Conservation (phyloP, 2,888 invertebrate genomes). For the Doris montereyensis region DNA sequence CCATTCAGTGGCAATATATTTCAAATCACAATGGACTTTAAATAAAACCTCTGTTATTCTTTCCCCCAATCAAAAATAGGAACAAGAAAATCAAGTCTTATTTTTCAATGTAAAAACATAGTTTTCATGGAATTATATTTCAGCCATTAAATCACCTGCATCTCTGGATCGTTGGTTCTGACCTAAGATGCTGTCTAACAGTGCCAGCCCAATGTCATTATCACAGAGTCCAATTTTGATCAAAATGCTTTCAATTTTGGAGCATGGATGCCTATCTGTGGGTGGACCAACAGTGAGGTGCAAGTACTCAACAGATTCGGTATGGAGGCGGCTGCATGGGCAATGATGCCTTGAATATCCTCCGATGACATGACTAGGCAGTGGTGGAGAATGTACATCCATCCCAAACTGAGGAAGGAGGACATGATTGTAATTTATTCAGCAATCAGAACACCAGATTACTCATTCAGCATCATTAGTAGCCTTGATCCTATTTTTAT, state of each 20-base stretch:
- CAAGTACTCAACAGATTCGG: conserved; percentile 81
- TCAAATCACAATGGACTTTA: too few species aligned
- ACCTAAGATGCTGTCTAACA: conserved; percentile 50
- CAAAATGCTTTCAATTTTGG: conserved; percentile 80
- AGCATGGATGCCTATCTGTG: conserved; percentile 79
- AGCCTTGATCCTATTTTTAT: too few species aligned
- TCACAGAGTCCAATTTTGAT: conserved; percentile 81
- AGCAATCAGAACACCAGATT: too few species aligned
- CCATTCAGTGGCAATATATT: too few species aligned
- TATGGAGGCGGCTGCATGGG: conserved; percentile 78
- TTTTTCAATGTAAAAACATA: too few species aligned
- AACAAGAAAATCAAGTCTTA: too few species aligned
- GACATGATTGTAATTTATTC: too few species aligned
- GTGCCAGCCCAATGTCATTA: conserved; percentile 74
- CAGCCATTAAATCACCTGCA: too few species aligned
- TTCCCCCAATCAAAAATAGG: too few species aligned
- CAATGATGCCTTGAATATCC: conserved; percentile 58
- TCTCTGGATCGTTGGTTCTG: conserved; percentile 34
- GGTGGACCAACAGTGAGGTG: conserved; percentile 82
- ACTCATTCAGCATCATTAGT: too few species aligned
- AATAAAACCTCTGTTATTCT: too few species aligned
- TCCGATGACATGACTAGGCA: conserved; percentile 76
- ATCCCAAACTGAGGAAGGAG: conserved; percentile 79
- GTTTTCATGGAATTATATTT: too few species aligned
- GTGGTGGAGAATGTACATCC: conserved; percentile 87